A percentile compares a stretch with the other conserved stretches of the same genome.
Conservation (phyloP, 2,888 invertebrate species). For the Caenorhabditis sinica region DNA sequence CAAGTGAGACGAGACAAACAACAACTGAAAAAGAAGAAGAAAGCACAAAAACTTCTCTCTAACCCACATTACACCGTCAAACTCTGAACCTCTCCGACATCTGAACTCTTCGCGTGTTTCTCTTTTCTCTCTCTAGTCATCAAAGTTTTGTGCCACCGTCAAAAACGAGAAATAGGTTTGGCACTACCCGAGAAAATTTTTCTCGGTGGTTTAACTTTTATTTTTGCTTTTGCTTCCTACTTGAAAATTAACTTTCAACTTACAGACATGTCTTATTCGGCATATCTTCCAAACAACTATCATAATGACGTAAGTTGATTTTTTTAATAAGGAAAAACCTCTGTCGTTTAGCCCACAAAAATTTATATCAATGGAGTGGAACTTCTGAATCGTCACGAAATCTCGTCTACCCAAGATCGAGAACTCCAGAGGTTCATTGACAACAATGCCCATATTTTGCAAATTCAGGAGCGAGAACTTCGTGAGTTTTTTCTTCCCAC, state of each 20-base stretch:
- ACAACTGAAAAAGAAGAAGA: slow-evolving; percentile 53
- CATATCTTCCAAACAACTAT: slow-evolving; percentile 55
- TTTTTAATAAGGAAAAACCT: background rate
- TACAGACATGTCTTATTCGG: slow-evolving; percentile 58
- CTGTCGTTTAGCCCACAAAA: slow-evolving; percentile 67
- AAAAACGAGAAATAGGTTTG: slow-evolving; percentile 41
- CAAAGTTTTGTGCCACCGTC: slow-evolving; percentile 49
- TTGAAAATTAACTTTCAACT: background rate
- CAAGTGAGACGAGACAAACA: slow-evolving; percentile 60
- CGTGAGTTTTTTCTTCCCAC: slow-evolving; percentile 32
- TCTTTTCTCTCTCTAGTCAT: slow-evolving; percentile 37
- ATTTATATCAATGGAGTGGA: slow-evolving; percentile 82
- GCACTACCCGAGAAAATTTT: slow-evolving; percentile 15
- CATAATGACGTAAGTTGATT: slow-evolving; percentile 54
- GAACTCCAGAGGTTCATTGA: slow-evolving; percentile 76
- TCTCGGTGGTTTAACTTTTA: slow-evolving; percentile 9
- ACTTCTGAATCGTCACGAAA: slow-evolving; percentile 79
- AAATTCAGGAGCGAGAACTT: slow-evolving; percentile 69
- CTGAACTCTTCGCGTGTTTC: slow-evolving; percentile 53
- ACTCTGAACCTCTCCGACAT: slow-evolving; percentile 59
- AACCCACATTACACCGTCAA: slow-evolving; percentile 61
- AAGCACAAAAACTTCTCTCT: slow-evolving; percentile 52
- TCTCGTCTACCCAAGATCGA: slow-evolving; percentile 79
- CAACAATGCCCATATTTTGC: slow-evolving; percentile 71
- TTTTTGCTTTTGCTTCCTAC: slow-evolving; percentile 14